These are phyloP conservation scores for Benthosema pterotum DNA, from an alignment of 2,797 vertebrate species.

Conservation along the genomic window DNA sequence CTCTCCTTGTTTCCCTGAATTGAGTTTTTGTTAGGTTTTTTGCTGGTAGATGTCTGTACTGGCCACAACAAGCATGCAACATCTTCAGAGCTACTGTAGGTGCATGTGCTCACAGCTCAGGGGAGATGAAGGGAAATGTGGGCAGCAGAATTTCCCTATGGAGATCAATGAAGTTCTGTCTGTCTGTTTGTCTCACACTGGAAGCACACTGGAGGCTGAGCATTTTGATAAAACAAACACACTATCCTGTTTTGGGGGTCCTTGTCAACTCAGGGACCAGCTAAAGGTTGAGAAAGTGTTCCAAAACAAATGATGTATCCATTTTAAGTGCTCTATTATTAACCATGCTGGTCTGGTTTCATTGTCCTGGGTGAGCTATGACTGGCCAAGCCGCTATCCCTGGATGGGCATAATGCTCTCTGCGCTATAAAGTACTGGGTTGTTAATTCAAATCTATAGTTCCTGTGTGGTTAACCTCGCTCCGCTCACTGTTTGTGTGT, in stretches of 20 bases:
- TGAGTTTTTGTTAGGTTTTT: background rate
- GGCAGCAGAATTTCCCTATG: too few species aligned
- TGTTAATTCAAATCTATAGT: slow-evolving; percentile 18
- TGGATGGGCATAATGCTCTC: background rate
- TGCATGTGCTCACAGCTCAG: too few species aligned
- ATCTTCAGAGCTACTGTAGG: slow-evolving; percentile 1
- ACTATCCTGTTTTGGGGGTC: too few species aligned
- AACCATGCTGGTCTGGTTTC: slow-evolving; percentile 10
- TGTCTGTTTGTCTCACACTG: too few species aligned
- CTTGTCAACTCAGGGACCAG: background rate
- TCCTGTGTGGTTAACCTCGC: slow-evolving; percentile 1
- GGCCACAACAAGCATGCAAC: background rate
- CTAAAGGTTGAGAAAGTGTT: too few species aligned
- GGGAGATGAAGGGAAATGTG: too few species aligned
- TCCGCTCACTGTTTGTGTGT: slow-evolving; percentile 1
- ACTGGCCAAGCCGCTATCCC: slow-evolving; percentile 3
- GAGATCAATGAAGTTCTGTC: too few species aligned
- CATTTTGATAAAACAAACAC: too few species aligned
- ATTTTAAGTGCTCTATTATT: background rate
- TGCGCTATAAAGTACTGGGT: background rate
- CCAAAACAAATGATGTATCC: background rate
- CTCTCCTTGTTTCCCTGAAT: background rate
- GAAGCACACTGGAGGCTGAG: too few species aligned
- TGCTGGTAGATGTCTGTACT: slow-evolving; percentile 2
- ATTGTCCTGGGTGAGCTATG: slow-evolving; percentile 5